Conservation (phyloP, 1,140 invertebrate species). For the Meloidogyne chitwoodi region DNA sequence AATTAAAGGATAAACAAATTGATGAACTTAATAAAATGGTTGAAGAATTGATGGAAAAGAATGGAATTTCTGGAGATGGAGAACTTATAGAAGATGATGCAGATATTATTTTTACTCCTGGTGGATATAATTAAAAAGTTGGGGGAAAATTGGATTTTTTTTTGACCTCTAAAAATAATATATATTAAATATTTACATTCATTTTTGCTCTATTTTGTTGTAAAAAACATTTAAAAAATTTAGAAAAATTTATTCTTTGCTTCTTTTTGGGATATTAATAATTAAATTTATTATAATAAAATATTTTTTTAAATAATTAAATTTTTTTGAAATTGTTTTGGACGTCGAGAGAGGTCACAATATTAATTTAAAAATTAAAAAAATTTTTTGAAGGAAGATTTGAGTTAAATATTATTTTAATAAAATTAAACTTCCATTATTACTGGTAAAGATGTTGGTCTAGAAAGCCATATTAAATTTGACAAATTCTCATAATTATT, state of each 20-base stretch:
- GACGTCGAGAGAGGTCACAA: too few relatives aligned
- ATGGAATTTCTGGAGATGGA: slow-evolving; percentile 6
- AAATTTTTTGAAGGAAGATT: too few relatives aligned
- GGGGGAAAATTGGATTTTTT: too few relatives aligned
- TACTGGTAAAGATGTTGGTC: not conserved
- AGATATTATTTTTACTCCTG: not conserved
- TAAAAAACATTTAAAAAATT: not conserved
- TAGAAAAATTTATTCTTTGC: too few relatives aligned
- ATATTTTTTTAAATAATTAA: too few relatives aligned
- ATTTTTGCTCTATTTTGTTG: not conserved
- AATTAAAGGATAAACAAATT: slow-evolving; percentile 19
- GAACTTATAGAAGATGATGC: not conserved
- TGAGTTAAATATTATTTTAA: too few relatives aligned
- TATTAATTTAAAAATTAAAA: too few relatives aligned
- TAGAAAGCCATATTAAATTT: not conserved
- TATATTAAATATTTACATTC: too few relatives aligned
- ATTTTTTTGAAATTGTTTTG: too few relatives aligned
- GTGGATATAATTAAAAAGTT: not conserved
- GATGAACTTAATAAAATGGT: slow-evolving; percentile 18
- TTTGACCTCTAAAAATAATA: not conserved
- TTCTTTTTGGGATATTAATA: not conserved
- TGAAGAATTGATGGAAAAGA: slow-evolving; percentile 27
- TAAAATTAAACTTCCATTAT: not conserved
- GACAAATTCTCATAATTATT: not conserved
- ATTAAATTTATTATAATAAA: too few relatives aligned